Base-by-base conservation (phyloP, 2,113 vertebrate species). In the Patagioenas fasciata region DNA sequence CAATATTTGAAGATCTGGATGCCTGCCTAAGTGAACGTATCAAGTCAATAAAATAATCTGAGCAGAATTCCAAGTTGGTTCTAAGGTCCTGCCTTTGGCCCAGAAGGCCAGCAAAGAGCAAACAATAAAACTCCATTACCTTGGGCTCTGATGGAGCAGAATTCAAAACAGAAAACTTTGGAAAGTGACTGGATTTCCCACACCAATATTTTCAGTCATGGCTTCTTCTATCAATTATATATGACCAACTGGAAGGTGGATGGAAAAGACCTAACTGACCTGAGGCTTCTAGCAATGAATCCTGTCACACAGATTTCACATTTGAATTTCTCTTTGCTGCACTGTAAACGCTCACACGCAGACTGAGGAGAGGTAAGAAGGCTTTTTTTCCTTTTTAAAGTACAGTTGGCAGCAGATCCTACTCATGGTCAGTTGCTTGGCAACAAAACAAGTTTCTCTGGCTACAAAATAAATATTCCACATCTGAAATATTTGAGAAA, bases 401-500 rank as follows among this genome's bases (percentile, higher is more conserved):
- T 80, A 92, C 66, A 93, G 89, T 77, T 96, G 96, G 94, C 96
- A 96, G 78, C 0, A 0, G 47, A 89, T 70, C 66, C 62, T 70
- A 36, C 71, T 89, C 89, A 89, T 85, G 86, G 84, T 93, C 96
- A 91, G 96, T 96, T 91, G 91, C 96, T 82, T 88, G 89, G 96
- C 58, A 92, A 94, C 91, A 85, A 89, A 91, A 89, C 91, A 95
- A 94, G 94, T 88, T 95, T 94, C 84, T 96, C 79, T 95, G 96
- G 96, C 96, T 95, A 91, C 89, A 91, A 89, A 96, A 94, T 95
- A 96, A 92, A 95, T 95, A 95, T 92, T 96, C 95, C 94, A 95
- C 89, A 58, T 94, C 70, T 91, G 89, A 97, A 97, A 95, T 95
- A 95, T 88, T 85, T 95, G 84, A 94, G 92, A 95, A 97, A 97